A percentile compares a stretch with the other conserved stretches of the same genome.
Conservation (phyloP, 2,888 invertebrate species). For the Rhorus exstirpatorius region DNA sequence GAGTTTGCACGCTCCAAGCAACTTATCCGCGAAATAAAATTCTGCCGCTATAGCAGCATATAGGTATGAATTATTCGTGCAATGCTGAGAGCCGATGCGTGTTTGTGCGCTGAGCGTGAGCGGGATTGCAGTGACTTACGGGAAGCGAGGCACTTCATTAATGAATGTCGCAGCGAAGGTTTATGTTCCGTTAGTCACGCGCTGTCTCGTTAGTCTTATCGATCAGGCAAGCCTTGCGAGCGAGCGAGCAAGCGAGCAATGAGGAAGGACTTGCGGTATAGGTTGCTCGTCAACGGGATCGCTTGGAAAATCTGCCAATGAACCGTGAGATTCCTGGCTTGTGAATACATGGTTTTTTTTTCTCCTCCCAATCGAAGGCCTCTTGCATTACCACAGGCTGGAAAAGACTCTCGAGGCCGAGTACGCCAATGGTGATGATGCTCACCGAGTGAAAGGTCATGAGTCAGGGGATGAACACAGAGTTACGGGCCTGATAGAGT, state of each 20-base stretch:
- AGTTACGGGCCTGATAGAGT: too few relatives aligned
- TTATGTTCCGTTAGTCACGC: constrained; percentile 74
- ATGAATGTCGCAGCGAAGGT: constrained; percentile 75
- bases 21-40: constrained; percentile 17
- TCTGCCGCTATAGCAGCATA: background rate
- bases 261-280: constrained; percentile 67
- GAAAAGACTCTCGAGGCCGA: constrained; percentile 17
- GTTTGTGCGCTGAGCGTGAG: constrained; percentile 38
- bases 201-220: constrained; percentile 77
- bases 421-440: constrained; percentile 25
- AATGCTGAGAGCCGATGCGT: constrained; percentile 30
- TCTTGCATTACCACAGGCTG: constrained; percentile 14
- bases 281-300: constrained; percentile 67
- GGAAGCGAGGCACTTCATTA: constrained; percentile 74
- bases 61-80: constrained; percentile 25
- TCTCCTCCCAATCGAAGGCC: constrained; percentile 31
- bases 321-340: constrained; percentile 59
- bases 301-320: constrained; percentile 65
- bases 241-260: constrained; percentile 53
- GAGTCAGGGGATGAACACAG: constrained; percentile 26
- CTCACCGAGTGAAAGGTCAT: constrained; percentile 34
- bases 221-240: constrained; percentile 70
- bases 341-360: constrained; percentile 35
- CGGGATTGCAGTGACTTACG: constrained; percentile 54
- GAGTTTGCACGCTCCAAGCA: background rate